These are phyloP conservation scores for Cremastinae sp. DNA, from an alignment of 2,888 invertebrate species.

Conservation along the genomic window DNA sequence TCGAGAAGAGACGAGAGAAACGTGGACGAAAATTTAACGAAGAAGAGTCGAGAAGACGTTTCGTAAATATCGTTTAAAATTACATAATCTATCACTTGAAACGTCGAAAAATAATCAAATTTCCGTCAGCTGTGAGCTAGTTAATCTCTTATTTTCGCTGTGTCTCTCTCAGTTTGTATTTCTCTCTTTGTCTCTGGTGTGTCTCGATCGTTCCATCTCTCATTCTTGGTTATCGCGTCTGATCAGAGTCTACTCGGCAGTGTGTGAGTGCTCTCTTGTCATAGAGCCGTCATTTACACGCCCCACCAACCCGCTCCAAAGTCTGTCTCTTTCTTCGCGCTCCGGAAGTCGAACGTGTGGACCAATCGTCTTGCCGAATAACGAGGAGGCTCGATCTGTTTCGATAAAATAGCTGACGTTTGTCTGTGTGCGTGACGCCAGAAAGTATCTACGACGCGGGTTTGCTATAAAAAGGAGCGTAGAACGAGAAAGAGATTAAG, in stretches of 20 bases:
- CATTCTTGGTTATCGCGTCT: background rate
- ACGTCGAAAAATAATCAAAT: background rate
- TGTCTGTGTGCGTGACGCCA: background rate
- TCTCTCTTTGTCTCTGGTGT: background rate
- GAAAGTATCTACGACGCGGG: background rate
- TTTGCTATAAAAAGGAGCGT: conserved; percentile 55
- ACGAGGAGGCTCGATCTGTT: conserved; percentile 55
- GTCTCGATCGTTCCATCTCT: background rate
- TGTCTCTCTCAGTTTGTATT: background rate
- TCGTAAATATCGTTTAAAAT: no score
- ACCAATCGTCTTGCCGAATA: conserved; percentile 51
- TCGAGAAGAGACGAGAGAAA: no score
- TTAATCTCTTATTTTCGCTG: conserved; percentile 10
- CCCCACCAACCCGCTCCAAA: conserved; percentile 22
- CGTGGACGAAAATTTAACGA: no score
- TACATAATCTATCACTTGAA: no score
- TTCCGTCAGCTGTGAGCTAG: conserved; percentile 15
- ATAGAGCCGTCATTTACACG: conserved; percentile 28
- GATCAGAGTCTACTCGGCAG: conserved; percentile 18
- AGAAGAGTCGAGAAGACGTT: no score
- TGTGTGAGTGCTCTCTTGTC: conserved; percentile 17
- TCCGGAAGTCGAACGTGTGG: conserved; percentile 56
- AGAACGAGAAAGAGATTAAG: conserved; percentile 42
- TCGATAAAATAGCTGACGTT: conserved; percentile 29
- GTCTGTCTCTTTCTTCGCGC: conserved; percentile 1